Percentiles rank a stretch among this genome's conserved stretches.
These are phyloP conservation scores for Galaxea fascicularis DNA, from an alignment of 92 coral and sea anemone genomes.

Conservation along the genomic window DNA sequence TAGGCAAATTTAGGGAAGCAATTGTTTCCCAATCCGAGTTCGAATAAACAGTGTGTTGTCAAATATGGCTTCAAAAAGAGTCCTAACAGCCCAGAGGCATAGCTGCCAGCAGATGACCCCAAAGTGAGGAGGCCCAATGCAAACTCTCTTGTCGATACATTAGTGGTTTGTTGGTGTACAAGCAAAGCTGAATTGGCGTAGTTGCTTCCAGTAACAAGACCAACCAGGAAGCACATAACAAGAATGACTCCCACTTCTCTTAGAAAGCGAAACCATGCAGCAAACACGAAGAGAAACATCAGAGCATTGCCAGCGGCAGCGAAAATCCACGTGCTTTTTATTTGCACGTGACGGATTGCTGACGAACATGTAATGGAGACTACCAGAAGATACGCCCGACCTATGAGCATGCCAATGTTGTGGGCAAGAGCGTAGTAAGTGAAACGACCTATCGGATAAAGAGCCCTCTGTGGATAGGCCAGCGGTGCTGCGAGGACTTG, in stretches of 20 bases:
- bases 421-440: constrained; percentile 22
- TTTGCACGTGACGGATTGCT: neutral
- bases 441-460: neutral
- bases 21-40: constrained; percentile 6
- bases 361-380: constrained; percentile 12
- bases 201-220: neutral
- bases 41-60: constrained; percentile 5
- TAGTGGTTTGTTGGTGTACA: neutral
- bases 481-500: constrained; percentile 13
- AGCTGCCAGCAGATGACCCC: constrained; percentile 29
- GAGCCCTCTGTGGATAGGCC: neutral
- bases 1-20: neutral
- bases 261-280: constrained; percentile 7
- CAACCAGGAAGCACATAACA: neutral
- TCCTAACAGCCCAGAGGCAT: constrained; percentile 14
- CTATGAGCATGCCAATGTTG: constrained; percentile 10
- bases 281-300: constrained; percentile 24
- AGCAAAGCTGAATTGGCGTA: constrained; percentile 11
- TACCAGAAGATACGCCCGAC: constrained; percentile 15
- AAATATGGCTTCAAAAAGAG: constrained; percentile 14
- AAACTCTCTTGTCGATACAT: constrained; percentile 4
- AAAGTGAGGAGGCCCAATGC: constrained; percentile 43
- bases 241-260: neutral
- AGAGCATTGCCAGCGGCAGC: neutral
- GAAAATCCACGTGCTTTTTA: constrained; percentile 21